phyloP scores from a whole-genome alignment of 1,140 invertebrate species.

The Drosophila virilis region DNA sequence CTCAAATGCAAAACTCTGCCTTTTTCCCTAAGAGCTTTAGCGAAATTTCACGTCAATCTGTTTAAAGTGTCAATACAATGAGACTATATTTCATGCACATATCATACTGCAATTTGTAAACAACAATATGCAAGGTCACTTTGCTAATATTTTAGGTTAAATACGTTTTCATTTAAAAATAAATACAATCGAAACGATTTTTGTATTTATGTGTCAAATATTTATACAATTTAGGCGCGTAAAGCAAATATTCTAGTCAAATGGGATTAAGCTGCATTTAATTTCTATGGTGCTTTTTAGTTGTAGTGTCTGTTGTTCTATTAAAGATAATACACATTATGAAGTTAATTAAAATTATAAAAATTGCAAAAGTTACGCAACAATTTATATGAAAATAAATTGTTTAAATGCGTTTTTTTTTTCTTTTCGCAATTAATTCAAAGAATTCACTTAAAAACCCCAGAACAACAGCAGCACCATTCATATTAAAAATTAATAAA shows the following conservation, averaged over 20 bases:
- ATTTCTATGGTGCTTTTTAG: background rate
- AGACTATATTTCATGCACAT: too few relatives aligned
- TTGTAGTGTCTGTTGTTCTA: constrained; percentile 12
- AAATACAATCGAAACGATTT: background rate
- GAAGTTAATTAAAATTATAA: constrained; percentile 74
- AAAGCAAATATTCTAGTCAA: background rate
- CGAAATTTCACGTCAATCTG: too few relatives aligned
- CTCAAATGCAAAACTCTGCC: background rate
- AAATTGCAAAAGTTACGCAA: constrained; percentile 48
- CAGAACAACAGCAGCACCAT: background rate
- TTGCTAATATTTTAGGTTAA: background rate
- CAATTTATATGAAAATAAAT: constrained; percentile 65
- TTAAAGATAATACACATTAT: constrained; percentile 39
- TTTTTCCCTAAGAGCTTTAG: background rate
- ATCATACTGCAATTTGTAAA: too few relatives aligned
- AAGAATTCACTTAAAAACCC: constrained; percentile 43
- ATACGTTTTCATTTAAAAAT: background rate
- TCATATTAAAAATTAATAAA: constrained; percentile 27
- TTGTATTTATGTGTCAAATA: background rate
- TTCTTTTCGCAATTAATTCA: constrained; percentile 64
- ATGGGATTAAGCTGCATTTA: background rate
- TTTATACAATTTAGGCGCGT: background rate
- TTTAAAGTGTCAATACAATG: too few relatives aligned
- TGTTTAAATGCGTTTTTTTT: constrained; percentile 35
- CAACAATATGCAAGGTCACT: too few relatives aligned